Evolutionary conservation across 2,797 vertebrate genomes (phyloP), one percentile per base, ranked within the genome.

Genomic region (Bryconaethiops microstoma): DNA sequence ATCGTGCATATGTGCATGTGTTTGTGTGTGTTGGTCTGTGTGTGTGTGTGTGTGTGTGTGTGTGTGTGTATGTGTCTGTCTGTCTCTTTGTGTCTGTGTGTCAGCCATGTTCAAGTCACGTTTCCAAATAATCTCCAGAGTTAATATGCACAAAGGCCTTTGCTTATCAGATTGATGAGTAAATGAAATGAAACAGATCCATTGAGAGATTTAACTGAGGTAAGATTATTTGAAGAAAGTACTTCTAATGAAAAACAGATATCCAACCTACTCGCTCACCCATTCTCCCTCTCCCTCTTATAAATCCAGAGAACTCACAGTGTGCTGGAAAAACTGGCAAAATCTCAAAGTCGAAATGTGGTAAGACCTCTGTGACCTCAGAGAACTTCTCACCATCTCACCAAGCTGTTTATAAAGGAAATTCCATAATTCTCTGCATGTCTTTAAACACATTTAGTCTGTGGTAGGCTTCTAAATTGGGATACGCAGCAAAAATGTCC

Each of bases 331-430:
- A 76, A 76, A 59, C 40, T 5, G 16, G 42, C 14, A 65, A 74
- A 74, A 45, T 74, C 64, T 59, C 82, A 71, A 78, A 78, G 76
- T 65, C 75, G 50, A 84, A 75, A 57, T 78, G 79, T 57, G 83
- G 79, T 81, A 81, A 84, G 63, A 67, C 29, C 74, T 40, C 50
- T 65, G 52, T 0, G 10, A 25, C 8, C 48, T 81, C 17, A 45
- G 39, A 65, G 39, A 21, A 29, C 19, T 9, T 17, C n/a, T 39
- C 19, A 50, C 29, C 42, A 45, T 45, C 12, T 39, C 59, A 72
- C 16, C 40, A 40, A 52, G 21, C 1, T 55, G n/a, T 63, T 67
- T 45, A 40, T 10, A 65, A 65, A 39, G 62, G 29, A 64, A 64
- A 64, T 64, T 64, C 62, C 62, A 64, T n/a, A 0, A 1, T 16